These are phyloP conservation scores for Sciurus niger DNA, from an alignment of 2,113 vertebrate genomes.

Conservation along the genomic window DNA sequence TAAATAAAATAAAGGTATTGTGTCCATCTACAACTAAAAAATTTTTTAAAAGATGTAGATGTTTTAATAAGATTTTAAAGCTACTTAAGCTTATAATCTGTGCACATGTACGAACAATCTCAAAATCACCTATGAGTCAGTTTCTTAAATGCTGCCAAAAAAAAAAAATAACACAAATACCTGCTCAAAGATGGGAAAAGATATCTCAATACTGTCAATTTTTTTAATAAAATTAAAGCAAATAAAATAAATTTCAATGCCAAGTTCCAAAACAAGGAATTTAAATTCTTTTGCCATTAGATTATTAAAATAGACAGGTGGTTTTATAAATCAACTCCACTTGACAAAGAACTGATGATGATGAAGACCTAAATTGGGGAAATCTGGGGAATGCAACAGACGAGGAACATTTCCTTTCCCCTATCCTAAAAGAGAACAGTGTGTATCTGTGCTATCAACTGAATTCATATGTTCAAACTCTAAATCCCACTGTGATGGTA, in stretches of 20 bases:
- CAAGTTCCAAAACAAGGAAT: background rate
- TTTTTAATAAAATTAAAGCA: constrained; percentile 21
- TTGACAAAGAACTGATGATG: background rate
- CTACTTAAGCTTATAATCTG: constrained; percentile 69
- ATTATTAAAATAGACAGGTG: constrained; percentile 1
- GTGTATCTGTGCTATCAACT: background rate
- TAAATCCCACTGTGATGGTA: background rate
- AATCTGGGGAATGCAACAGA: background rate
- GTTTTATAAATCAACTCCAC: constrained; percentile 23
- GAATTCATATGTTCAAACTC: background rate
- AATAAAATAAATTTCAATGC: constrained; percentile 47
- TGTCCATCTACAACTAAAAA: no score
- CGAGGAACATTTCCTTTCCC: background rate
- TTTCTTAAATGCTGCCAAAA: constrained; percentile 60
- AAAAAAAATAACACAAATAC: constrained; percentile 53
- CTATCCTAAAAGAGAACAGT: background rate
- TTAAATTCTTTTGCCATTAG: constrained; percentile 17
- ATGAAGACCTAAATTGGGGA: background rate
- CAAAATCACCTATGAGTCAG: constrained; percentile 53
- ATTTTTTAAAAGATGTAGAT: background rate
- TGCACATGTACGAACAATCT: constrained; percentile 64
- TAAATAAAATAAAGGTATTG: no score
- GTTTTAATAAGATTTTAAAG: constrained; percentile 66
- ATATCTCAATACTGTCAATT: constrained; percentile 38
- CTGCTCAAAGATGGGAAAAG: background rate